A percentile compares a stretch with the other conserved stretches of the same genome.
Evolutionary conservation across 2,888 invertebrate genomes (phyloP).

Genomic region (Laspeyria flexula): DNA sequence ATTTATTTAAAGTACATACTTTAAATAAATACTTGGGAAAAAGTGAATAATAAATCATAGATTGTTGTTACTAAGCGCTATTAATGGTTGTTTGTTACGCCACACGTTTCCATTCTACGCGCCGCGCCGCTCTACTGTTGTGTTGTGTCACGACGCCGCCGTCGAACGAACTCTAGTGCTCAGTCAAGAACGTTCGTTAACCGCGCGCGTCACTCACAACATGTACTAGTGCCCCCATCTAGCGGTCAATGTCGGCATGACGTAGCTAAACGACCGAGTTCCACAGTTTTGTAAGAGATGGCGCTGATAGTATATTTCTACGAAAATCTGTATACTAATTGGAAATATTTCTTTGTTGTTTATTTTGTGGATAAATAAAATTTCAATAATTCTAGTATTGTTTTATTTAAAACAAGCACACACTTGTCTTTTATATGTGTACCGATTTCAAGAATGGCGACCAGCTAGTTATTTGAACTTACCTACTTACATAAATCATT

Average conservation of each 20-base stretch:
- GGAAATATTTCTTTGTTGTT: conserved; percentile 3
- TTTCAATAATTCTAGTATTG: too few relatives aligned
- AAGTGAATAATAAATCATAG: conserved; percentile 13
- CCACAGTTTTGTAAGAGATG: conserved; percentile 61
- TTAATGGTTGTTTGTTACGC: conserved; percentile 34
- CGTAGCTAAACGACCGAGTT: conserved; percentile 59
- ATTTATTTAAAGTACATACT: too few relatives aligned
- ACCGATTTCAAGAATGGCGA: too few relatives aligned
- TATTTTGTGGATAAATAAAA: too few relatives aligned
- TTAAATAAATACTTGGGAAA: too few relatives aligned
- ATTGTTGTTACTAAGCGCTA: conserved; percentile 23
- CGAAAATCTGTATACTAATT: conserved; percentile 4
- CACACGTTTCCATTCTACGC: conserved; percentile 52
- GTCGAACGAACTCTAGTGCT: conserved; percentile 77
- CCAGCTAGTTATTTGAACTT: too few relatives aligned
- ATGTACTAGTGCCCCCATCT: conserved; percentile 79
- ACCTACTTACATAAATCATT: too few relatives aligned
- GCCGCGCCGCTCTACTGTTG: conserved; percentile 40
- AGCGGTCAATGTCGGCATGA: conserved; percentile 84
- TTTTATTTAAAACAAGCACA: too few relatives aligned
- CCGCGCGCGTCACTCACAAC: conserved; percentile 72
- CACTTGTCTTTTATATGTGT: too few relatives aligned
- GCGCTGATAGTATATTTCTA: conserved; percentile 55
- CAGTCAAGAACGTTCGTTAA: conserved; percentile 86
- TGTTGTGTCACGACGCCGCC: conserved; percentile 64